Percentiles rank a stretch among this genome's conserved stretches.
Evolutionary conservation across 2,888 invertebrate genomes (phyloP).

Genomic region (Nemoura dubitans): DNA sequence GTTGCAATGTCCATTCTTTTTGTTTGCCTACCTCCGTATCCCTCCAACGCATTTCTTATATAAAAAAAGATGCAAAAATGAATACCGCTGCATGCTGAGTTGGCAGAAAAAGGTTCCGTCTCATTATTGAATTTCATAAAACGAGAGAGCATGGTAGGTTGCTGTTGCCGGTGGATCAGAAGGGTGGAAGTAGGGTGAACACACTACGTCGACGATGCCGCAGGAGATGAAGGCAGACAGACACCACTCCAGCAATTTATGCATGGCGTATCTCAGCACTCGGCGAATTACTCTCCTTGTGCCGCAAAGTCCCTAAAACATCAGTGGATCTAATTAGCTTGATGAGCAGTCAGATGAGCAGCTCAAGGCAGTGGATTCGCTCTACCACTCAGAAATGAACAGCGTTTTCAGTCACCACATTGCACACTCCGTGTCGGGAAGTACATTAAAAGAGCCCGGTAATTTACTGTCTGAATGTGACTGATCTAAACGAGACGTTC

Average conservation of each 20-base stretch:
- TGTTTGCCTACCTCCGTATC: background rate
- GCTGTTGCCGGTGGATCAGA: background rate
- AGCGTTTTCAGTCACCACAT: background rate
- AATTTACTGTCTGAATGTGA: background rate
- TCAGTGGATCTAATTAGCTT: background rate
- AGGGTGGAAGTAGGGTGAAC: background rate
- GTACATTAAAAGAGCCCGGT: background rate
- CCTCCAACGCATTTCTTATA: background rate
- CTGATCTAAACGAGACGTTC: background rate
- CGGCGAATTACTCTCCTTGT: background rate
- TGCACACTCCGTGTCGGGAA: background rate
- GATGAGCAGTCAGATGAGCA: background rate
- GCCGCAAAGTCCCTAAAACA: conserved; percentile 4
- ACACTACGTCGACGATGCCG: background rate
- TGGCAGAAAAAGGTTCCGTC: background rate
- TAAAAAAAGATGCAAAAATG: background rate
- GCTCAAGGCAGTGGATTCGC: background rate
- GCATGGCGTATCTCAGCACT: background rate
- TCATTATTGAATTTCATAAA: conserved; percentile 8
- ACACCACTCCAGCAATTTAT: conserved; percentile 3
- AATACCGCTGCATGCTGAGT: background rate
- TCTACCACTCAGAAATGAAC: background rate
- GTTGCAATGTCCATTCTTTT: background rate
- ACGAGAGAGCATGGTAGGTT: background rate
- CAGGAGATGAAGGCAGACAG: background rate